Base-by-base conservation (phyloP, 2,797 vertebrate species). In the Margarornis squamiger region DNA sequence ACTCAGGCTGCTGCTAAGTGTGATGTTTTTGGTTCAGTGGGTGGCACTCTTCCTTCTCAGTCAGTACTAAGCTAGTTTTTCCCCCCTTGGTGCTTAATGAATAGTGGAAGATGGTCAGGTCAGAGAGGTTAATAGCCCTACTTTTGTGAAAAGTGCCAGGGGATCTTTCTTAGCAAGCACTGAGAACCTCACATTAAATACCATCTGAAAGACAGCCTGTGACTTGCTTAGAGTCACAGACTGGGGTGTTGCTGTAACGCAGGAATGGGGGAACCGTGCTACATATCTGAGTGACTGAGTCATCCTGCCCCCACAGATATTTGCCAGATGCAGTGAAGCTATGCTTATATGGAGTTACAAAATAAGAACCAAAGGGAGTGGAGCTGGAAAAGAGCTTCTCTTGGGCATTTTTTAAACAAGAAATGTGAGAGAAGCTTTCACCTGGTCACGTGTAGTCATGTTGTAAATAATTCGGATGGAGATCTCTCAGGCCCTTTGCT, bases 61-160 rank as follows among this genome's bases (percentile, higher is more conserved):
- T 80, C 52, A 66, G 66, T 72, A 58, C 76, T 83, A 49, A 80
- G 80, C 39, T 19, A 75, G 70, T 73, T 74, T 58, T 90, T 92
- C 43, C 45, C 83, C 57, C 14, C 48, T 17, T 34, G 55, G 34
- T 86, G 59, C 73, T 88, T 92, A 94, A 91, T 75, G 76, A 82
- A 59, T 36, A 59, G 66, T 29, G 26, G 90, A 92, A 70, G 93
- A 92, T 57, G 58, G 70, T 81, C 30, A 9, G 91, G 87, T 93
- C 95, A 95, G 58, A 67, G 43, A 92, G 92, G 85, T 96, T 94
- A 96, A 97, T 93, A 94, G 92, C 82, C 62, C 70, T 91, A 57
- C 91, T 97, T 93, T 63, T 45, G 51, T 75, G 55, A 66, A 86
- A 94, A 96, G 82, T 84, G 58, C 39, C 63, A n/a, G 51, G 55